These are phyloP conservation scores for Poecilia velifera DNA, from an alignment of 2,797 vertebrate species.

Conservation along the genomic window DNA sequence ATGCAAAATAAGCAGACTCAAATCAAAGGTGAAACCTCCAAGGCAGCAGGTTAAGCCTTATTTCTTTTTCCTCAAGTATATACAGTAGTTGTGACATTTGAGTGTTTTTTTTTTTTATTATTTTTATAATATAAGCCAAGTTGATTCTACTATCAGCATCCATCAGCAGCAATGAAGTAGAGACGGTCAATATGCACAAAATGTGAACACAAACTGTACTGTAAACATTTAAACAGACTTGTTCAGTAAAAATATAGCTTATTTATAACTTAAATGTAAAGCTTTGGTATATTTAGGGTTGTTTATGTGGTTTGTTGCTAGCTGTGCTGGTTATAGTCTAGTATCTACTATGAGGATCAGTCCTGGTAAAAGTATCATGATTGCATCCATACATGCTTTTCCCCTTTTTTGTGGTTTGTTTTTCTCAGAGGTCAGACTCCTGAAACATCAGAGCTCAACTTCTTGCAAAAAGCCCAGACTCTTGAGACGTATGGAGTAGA, in stretches of 20 bases:
- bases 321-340: not conserved
- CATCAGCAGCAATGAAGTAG: not conserved
- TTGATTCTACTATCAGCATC: not conserved
- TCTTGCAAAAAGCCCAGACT: conserved; percentile 95
- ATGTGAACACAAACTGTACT: not conserved
- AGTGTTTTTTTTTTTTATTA: not conserved
- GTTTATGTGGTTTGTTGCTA: not conserved
- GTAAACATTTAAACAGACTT: not conserved
- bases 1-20: not conserved
- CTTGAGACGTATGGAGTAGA: conserved; percentile 98
- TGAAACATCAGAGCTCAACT: conserved; percentile 93
- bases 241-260: not conserved
- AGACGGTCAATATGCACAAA: not conserved
- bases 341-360: not conserved
- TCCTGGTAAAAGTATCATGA: not conserved
- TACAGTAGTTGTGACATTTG: not conserved
- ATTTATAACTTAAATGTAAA: too few relatives aligned
- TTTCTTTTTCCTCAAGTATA: not conserved
- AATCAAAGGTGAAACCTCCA: not conserved
- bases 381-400: not conserved
- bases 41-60: not conserved
- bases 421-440: conserved; percentile 88
- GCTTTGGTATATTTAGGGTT: not conserved
- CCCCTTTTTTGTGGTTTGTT: not conserved
- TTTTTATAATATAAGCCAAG: not conserved